Conservation (phyloP, 2,888 invertebrate species). For the Phytoseiulus persimilis region DNA sequence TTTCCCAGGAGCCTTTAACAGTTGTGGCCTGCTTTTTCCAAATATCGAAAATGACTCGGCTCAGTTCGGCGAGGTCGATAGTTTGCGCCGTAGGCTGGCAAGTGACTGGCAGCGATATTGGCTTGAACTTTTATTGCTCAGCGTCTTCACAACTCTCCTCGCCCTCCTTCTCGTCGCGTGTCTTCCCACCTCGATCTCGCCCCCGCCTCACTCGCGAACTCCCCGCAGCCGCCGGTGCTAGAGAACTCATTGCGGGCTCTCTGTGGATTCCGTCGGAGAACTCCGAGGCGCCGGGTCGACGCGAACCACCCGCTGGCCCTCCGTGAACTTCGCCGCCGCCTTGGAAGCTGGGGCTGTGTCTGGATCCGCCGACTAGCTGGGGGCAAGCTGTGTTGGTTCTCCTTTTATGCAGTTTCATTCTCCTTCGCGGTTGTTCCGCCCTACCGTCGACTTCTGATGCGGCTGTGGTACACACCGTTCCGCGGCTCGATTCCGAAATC, state of each 20-base stretch:
- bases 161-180: background rate
- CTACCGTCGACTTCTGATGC: background rate
- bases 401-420: background rate
- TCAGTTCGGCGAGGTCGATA: background rate
- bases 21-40: background rate
- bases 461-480: background rate
- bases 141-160: background rate
- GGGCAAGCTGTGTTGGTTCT: background rate
- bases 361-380: background rate
- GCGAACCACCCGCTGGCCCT: no score
- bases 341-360: no score
- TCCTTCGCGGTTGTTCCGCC: background rate
- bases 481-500: background rate
- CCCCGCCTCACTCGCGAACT: background rate
- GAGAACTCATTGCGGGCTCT: background rate
- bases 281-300: no score
- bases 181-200: background rate
- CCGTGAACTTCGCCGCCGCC: no score
- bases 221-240: background rate
- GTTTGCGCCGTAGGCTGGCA: background rate
- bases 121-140: slow-evolving; percentile 5
- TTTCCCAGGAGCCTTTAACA: background rate
- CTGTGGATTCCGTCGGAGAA: background rate
- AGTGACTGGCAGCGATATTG: background rate
- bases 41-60: background rate